Base-by-base conservation (phyloP, 2,888 invertebrate genomes). In the Clitarchus hookeri region DNA sequence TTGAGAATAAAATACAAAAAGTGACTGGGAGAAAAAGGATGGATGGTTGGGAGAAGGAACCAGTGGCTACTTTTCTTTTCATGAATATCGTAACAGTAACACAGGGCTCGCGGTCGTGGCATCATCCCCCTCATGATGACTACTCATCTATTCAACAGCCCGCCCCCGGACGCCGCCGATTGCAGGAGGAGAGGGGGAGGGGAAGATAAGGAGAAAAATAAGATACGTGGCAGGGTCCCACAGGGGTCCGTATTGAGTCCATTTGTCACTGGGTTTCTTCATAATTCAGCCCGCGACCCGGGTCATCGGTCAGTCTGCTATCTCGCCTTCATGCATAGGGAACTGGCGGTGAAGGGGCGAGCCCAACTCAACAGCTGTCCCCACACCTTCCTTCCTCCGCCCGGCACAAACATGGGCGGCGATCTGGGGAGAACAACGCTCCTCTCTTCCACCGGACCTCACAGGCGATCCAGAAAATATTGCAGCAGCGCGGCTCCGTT, bases 201-300 rank as follows among this genome's bases (percentile, higher is more conserved):
- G 82, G 23, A 16, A 36, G 82, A 82, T 12, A 82, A 44, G 44
- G 27, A 82, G 82, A 82, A 44, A 82, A 23, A 82, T 36, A 82
- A 82, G 82, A 82, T 23, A 23, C 23, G 65, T 23, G 11, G 65
- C 65, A 65, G 65, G n/a, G 65, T 65, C 65, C 65, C 65, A 65
- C 65, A 65, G 65, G 65, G 82, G 82, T 82, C 82, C 19, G 82
- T 86, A 86, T 86, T 86, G 86, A 84, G 78, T 86, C 86, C 86
- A 86, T 86, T 86, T 86, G 86, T 86, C 86, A 86, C 86, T 83
- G 80, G 44, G 44, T 80, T 82, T 36, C 53, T 86, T 84, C 86
- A 86, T 86, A 79, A 86, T 86, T 86, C 86, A 86, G 84, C 84
- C 84, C 79, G 84, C 86, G 84, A 84, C 53, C 83, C 82, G 8